Evolutionary conservation across 2,113 vertebrate genomes (phyloP), one percentile per base, ranked within the genome.

Genomic region (Butorides virescens): DNA sequence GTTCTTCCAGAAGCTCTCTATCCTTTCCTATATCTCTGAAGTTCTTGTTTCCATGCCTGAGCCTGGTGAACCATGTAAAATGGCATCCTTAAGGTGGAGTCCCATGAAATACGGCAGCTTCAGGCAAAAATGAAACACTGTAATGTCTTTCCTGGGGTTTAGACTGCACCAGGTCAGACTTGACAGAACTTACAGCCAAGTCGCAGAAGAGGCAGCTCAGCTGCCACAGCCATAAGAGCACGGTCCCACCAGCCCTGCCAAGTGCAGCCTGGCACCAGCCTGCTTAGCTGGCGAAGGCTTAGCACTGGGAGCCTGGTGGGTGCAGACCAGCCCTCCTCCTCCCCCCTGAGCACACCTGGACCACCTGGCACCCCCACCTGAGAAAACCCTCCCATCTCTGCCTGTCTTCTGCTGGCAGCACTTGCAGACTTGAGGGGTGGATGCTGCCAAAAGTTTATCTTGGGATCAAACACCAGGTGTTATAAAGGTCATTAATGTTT

Each of bases 401-500:
- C 81, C 82, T 85, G 10, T 82, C 90, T 86, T 88, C 79, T 92
- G 44, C 73, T 91, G 88, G 67, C 76, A 73, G 74, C 46, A 8
- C 67, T 47, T 4, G 1, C 37, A 81, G 52, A 49, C 71, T 90
- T 82, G 91, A 76, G 72, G 61, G 34, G 49, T 13, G 47, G 91
- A 92, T 86, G 76, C 76, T 83, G 92, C 74, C 2, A 2, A 61
- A 90, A 96, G 77, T 92, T 96, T 97, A 61, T 86, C 88, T 92
- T 91, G 67, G 89, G 91, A 95, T 97, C 88, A 91, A 94, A 75
- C 79, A 90, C 20, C 83, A 90, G 86, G 71, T 95, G 53, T 94
- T 95, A 86, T 70, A 97, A 97, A 96, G 96, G 91, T 96, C 92
- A 88, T 86, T 93, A 79, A 81, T 96, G 82, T 95, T 97, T 97